Base-by-base conservation (phyloP, 2,888 invertebrate genomes). In the Minunthozetes semirufus region DNA sequence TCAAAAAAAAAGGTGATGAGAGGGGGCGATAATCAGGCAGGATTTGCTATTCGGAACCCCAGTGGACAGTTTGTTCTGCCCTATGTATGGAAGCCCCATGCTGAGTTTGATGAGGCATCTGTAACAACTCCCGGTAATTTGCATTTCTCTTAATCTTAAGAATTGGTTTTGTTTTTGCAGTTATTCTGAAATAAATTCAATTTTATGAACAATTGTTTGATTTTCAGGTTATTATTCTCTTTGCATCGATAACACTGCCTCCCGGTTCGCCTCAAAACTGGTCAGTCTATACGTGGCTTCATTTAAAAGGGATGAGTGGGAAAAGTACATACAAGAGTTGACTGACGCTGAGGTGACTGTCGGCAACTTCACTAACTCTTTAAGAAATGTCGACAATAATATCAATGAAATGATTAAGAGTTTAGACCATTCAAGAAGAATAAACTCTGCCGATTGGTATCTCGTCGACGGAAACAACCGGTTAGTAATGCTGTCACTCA, bases 1-100 rank as follows among this genome's bases (percentile, higher is more conserved):
- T n/a, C n/a, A n/a, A n/a, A n/a, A n/a, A n/a, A n/a, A n/a, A n/a
- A 94, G 93, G 94, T 94, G 27, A 86, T 95, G 79, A 87, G 93
- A 82, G 95, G 95, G 8, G 94, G 94, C 25, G 94, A 95, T 85
- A 93, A 93, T 13, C 93, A 92, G 89, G 93, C 94, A 76, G 94
- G 94, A 1, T 93, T 94, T 82, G 92, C 92, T 0, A 91, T 95
- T 0, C 87, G 92, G 76, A 90, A 93, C 83, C 94, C 94, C 0
- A 87, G 88, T 74, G 92, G 93, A 0, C 86, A 89, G 81, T 88
- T 93, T 79, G 93, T 94, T 8, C 90, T 91, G 81, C 94, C 94
- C 0, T 94, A 94, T 81, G 90, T 92, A 81, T 94, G 94, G 94
- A 88, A 90, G 81, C 87, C 91, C n/a, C 91, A 88, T 79, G 89